These are phyloP conservation scores for Erebia aethiops DNA, from an alignment of 2,888 invertebrate species.

Conservation along the genomic window DNA sequence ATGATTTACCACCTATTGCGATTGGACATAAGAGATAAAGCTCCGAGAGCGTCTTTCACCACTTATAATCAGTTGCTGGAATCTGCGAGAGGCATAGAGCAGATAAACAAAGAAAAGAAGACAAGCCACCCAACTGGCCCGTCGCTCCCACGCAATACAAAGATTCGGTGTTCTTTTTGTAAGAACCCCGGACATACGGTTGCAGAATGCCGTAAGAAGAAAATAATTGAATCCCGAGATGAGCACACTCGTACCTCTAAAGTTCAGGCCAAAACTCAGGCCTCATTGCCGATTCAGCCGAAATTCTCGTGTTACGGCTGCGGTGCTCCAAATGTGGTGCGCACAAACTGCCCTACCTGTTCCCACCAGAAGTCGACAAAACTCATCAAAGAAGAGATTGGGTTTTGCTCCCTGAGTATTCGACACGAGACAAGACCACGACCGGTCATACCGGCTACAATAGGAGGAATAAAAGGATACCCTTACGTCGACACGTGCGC, in stretches of 20 bases:
- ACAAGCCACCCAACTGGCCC: background rate
- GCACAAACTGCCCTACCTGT: background rate
- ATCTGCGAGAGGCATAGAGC: background rate
- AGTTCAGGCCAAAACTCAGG: background rate
- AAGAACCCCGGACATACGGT: background rate
- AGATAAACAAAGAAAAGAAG: background rate
- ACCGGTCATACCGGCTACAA: background rate
- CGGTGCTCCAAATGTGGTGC: slow-evolving; percentile 1
- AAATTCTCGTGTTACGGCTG: slow-evolving; percentile 5
- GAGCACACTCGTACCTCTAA: background rate
- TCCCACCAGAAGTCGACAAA: background rate
- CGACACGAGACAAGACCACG: too few species aligned
- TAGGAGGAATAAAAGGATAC: background rate
- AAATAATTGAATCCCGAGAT: background rate
- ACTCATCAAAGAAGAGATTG: background rate
- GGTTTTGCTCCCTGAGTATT: background rate
- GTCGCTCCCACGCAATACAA: background rate
- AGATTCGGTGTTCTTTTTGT: background rate
- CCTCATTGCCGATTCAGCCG: background rate
- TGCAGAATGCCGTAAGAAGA: slow-evolving; percentile 2
- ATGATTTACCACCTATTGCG: background rate
- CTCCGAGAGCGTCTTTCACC: background rate
- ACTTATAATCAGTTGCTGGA: background rate
- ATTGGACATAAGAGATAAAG: background rate
- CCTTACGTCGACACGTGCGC: background rate